Conservation (phyloP, 1,140 invertebrate genomes). For the Trialeurodes vaporariorum region DNA sequence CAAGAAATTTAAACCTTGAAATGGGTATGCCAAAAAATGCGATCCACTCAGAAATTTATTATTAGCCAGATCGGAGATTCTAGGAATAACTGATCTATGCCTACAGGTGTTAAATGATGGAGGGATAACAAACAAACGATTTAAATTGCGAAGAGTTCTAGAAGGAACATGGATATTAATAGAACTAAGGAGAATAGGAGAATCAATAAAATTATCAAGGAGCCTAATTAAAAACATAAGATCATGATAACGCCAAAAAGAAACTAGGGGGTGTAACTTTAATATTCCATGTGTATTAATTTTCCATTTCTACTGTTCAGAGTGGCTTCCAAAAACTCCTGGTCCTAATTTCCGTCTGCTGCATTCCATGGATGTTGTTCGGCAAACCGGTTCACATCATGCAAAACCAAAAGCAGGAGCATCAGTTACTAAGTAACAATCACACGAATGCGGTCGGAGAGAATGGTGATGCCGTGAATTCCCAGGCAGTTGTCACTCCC, state of each 20-base stretch:
- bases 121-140: no score
- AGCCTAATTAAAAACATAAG: no score
- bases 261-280: not conserved
- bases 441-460: slow-evolving; percentile 22
- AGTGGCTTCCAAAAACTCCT: slow-evolving; percentile 68
- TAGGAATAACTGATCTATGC: no score
- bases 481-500: slow-evolving; percentile 27
- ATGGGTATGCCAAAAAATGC: no score
- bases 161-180: no score
- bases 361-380: slow-evolving; percentile 92
- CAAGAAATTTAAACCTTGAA: no score
- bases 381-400: slow-evolving; percentile 82
- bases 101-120: no score
- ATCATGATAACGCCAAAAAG: no score
- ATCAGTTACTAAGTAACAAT: slow-evolving; percentile 24
- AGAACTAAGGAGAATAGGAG: no score
- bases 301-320: slow-evolving; percentile 18
- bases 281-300: not conserved
- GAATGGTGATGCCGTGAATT: slow-evolving; percentile 23
- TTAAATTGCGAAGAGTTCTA: no score
- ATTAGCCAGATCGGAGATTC: not conserved
- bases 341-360: slow-evolving; percentile 71
- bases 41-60: not conserved
- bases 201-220: no score
- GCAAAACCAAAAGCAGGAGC: slow-evolving; percentile 44